Evolutionary conservation across 2,113 vertebrate genomes (phyloP).

Genomic region (Eurypyga helias): DNA sequence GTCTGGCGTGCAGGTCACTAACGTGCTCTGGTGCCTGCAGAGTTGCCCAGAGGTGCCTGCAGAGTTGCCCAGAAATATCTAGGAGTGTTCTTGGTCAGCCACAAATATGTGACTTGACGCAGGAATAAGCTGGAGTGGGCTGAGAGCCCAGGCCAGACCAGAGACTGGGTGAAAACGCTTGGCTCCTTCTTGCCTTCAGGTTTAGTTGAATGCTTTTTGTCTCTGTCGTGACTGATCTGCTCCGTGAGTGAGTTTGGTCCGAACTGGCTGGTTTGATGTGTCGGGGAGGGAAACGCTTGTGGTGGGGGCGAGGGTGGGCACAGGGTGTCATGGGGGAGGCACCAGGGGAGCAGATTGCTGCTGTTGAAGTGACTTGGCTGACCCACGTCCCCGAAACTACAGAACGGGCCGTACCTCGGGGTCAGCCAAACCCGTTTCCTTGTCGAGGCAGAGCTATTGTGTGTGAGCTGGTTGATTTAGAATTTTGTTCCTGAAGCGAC

Average conservation of each 20-base stretch:
- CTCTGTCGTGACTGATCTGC: background rate
- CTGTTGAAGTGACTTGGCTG: background rate
- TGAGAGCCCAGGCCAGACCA: background rate
- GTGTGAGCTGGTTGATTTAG: background rate
- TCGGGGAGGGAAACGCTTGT: background rate
- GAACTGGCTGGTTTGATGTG: background rate
- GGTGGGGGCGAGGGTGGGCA: background rate
- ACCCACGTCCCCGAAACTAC: background rate
- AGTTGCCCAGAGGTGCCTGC: background rate
- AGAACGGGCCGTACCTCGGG: fast-evolving
- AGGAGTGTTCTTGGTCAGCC: conserved; percentile 34
- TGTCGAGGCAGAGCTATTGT: background rate
- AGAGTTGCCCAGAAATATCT: conserved; percentile 1
- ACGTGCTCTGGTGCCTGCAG: fast-evolving
- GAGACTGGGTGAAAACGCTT: background rate
- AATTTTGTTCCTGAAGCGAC: background rate
- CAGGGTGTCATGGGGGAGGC: background rate
- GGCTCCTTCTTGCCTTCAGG: conserved; percentile 4
- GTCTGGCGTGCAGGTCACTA: background rate
- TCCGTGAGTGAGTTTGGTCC: background rate
- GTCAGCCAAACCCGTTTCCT: background rate
- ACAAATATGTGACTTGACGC: conserved; percentile 18
- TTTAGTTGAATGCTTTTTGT: conserved; percentile 11
- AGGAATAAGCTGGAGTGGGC: conserved; percentile 2
- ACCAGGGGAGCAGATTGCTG: background rate